Evolutionary conservation across 2,888 invertebrate species (phyloP), one percentile per base, ranked within the genome.

Genomic region (Physocephala rufipes): DNA sequence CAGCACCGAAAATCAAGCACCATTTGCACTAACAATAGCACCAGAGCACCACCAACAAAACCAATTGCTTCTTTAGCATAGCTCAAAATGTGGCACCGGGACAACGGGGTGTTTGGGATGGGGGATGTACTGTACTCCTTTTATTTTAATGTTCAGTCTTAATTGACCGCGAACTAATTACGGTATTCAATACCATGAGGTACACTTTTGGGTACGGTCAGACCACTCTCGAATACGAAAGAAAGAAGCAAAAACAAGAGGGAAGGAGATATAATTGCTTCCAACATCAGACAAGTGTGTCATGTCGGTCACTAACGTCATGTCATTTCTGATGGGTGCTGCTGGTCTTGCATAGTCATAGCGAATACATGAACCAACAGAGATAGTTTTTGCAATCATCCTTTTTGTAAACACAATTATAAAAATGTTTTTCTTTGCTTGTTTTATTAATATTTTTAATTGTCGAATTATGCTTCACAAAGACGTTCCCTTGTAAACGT

Each of bases 101-200:
- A n/a, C n/a, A n/a, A n/a, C n/a, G n/a, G n/a, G n/a, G n/a, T n/a
- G n/a, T n/a, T n/a, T n/a, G 9, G 36, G 36, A 4, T 36, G 36
- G 36, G 5, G 36, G 36, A 19, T n/a, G 21, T 53, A 21, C 12
- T 19, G n/a, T n/a, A 2, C 24, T 19, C 16, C 28, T 67, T 9
- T 36, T 24, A 68, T 68, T 68, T 49, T 24, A 68, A 68, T 68
- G 61, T 47, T 51, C 26, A 45, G 28, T 68, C 47, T 69, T 69
- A 69, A 69, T 69, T 69, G 69, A 53, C 62, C 62, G 62, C 69
- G 69, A 69, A 65, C 62, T 53, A 69, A 62, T 67, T 67, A 65
- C 65, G 19, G 28, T 51, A 47, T 65, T 65, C 58, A 67, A 59
- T 58, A n/a, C 47, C n/a, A 58, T 13, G 30, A 53, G 59, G 45